phyloP scores from a whole-genome alignment of 2,797 vertebrate species.

The Brachymystax lenok region DNA sequence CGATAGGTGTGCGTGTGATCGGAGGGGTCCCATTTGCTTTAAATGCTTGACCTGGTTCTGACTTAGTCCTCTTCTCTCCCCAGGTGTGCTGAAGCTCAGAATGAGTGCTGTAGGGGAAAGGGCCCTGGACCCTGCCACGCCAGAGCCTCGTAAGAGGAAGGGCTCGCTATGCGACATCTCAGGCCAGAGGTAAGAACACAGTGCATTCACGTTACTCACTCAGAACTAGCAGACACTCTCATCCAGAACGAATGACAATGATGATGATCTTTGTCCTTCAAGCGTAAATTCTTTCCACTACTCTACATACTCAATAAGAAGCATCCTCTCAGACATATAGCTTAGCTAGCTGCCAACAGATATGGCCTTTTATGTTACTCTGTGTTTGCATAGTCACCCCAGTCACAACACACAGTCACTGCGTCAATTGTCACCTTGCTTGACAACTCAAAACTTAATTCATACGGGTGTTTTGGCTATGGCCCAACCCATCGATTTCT shows the following conservation, averaged over 20 bases:
- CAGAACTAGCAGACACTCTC: no score
- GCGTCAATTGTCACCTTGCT: background rate
- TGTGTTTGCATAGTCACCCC: background rate
- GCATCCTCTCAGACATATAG: background rate
- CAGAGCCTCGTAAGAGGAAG: constrained; percentile 92
- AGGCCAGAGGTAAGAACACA: constrained; percentile 82
- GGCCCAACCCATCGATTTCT: no score
- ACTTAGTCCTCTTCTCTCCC: constrained; percentile 20
- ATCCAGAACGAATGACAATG: no score
- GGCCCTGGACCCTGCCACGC: constrained; percentile 84
- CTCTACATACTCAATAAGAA: background rate
- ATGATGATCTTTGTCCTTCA: background rate
- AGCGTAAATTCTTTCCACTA: background rate
- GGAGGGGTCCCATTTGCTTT: background rate
- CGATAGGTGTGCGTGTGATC: background rate
- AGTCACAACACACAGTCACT: background rate
- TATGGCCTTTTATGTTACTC: background rate
- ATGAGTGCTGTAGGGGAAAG: constrained; percentile 95
- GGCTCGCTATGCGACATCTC: constrained; percentile 89
- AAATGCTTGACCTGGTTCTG: background rate
- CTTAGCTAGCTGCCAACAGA: background rate
- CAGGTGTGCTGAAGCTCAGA: constrained; percentile 86
- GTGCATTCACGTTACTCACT: background rate
- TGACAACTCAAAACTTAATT: background rate
- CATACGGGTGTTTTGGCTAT: no score